Evolutionary conservation across 2,888 invertebrate species (phyloP), one percentile per base, ranked within the genome.

Genomic region (Phalangium opilio): DNA sequence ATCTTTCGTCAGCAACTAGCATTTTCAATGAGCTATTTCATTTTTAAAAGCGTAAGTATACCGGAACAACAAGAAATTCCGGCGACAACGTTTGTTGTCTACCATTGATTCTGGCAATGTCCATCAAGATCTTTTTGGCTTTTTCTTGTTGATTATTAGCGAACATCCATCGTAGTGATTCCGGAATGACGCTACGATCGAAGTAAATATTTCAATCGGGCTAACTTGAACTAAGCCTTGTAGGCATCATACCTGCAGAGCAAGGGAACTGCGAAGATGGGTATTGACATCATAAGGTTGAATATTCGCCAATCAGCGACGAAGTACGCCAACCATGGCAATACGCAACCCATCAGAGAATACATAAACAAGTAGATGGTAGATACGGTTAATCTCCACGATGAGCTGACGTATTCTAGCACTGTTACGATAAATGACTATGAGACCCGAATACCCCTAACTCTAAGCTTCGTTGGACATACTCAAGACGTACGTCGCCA

Each of bases 271-370:
- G 43, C 45, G 32, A 76, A 65, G 47, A 86, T 71, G 0, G 87
- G 87, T 1, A 76, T 72, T n/a, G 85, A 83, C 17, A 83, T 85
- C 1, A 74, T 77, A 45, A 86, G 67, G n/a, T 81, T 77, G 48
- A 84, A 75, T 53, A 74, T 68, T 58, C 79, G 73, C 89, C 89
- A 89, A 61, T 87, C 77, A 3, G 76, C 78, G 14, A 85, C 68
- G 66, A 71, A 81, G 55, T 81, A 75, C 0, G 87, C 86, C 36
- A 87, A 78, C 85, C 86, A 86, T 0, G 87, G 87, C 44, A 89
- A 63, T 7, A 80, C 61, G 7, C 81, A 79, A 19, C 48, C 50
- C 10, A 49, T 39, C 7, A 49, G 32, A 18, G 50, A 43, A 20
- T 50, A 50, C 18, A 36, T 38, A 17, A 50, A 50, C 2, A 48